Conservation (phyloP, 1,140 invertebrate species). For the Vollenhovia emeryi region DNA sequence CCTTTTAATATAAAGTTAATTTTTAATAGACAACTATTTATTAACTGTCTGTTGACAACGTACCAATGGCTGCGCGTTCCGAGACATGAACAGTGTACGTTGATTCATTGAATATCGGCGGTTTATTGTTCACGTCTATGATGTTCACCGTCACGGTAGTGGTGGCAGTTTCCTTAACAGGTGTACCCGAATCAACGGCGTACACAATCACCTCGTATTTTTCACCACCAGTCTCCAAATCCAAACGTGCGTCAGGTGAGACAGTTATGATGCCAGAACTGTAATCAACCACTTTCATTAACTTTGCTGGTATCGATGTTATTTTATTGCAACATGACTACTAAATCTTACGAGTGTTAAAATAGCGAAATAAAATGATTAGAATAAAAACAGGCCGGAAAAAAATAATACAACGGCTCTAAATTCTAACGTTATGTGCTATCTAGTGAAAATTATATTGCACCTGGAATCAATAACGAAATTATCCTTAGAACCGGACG, state of each 20-base stretch:
- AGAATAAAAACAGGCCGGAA: neutral
- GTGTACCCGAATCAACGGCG: constrained; percentile 90
- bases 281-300: constrained; percentile 68
- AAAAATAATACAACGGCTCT: neutral
- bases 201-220: constrained; percentile 91
- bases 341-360: neutral
- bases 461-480: constrained; percentile 91
- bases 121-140: constrained; percentile 93
- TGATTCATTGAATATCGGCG: constrained; percentile 90
- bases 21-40: neutral
- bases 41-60: constrained; percentile 10
- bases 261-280: constrained; percentile 91
- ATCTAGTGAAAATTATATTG: neutral
- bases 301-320: neutral
- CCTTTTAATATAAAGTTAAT: neutral
- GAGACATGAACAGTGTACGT: constrained; percentile 90
- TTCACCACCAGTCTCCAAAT: constrained; percentile 89
- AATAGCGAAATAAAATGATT: neutral
- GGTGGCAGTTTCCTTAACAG: constrained; percentile 91
- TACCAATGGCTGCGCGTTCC: constrained; percentile 88
- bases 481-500: constrained; percentile 91
- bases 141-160: constrained; percentile 91
- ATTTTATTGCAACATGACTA: neutral
- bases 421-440: neutral
- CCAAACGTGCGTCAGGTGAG: constrained; percentile 90